A percentile compares a stretch with the other conserved stretches of the same genome.
Evolutionary conservation across 2,113 vertebrate species (phyloP).

Genomic region (Lagopus muta): DNA sequence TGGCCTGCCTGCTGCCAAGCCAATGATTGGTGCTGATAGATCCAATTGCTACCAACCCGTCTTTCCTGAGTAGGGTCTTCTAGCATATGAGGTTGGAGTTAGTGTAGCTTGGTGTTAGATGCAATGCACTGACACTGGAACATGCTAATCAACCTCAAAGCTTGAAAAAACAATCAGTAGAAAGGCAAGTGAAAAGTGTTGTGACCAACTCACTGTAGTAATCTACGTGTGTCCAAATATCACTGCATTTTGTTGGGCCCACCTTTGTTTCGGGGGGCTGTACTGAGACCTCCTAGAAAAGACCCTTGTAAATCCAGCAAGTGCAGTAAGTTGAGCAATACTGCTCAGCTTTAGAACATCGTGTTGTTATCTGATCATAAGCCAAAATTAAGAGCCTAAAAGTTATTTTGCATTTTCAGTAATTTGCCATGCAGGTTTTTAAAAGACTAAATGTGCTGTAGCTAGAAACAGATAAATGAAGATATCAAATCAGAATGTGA

Average conservation of each 20-base stretch:
- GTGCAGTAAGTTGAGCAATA: not conserved
- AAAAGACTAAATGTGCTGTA: not conserved
- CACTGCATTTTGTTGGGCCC: not conserved
- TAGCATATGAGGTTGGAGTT: not conserved
- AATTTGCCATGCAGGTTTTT: not conserved
- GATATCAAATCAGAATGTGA: not conserved
- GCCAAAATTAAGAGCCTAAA: not conserved
- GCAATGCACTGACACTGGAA: not conserved
- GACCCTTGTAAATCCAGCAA: not conserved
- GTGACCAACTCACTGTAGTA: not conserved
- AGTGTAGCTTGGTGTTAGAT: not conserved
- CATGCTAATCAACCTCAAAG: not conserved
- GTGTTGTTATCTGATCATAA: not conserved
- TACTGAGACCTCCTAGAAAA: not conserved
- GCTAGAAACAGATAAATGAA: not conserved
- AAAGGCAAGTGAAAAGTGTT: not conserved
- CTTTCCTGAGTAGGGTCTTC: not conserved
- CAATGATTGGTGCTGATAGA: not conserved
- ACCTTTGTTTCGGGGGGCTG: not conserved
- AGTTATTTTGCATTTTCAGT: not conserved
- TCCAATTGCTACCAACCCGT: fast-evolving
- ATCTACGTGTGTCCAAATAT: not conserved
- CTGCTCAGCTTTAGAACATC: not conserved
- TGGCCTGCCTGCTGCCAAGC: not conserved
- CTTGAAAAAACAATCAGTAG: not conserved